A percentile compares a stretch with the other conserved stretches of the same genome.
Evolutionary conservation across 2,888 invertebrate species (phyloP).

Genomic region (Caenorhabditis imperialis): DNA sequence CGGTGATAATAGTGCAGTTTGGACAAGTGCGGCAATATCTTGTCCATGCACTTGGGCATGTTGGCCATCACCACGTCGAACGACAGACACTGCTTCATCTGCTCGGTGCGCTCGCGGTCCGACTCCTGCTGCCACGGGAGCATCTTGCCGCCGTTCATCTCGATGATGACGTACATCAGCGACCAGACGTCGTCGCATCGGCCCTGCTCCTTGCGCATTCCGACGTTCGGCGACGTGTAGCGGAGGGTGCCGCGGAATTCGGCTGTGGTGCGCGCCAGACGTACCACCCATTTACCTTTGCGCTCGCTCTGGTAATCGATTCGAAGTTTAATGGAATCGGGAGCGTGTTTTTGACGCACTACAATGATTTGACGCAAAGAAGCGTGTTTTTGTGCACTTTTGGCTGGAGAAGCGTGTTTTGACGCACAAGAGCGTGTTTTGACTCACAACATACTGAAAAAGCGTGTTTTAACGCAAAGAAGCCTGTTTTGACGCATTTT

Average conservation of each 20-base stretch:
- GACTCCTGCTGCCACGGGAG: slow-evolving; percentile 70
- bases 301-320: slow-evolving; percentile 38
- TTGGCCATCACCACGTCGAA: slow-evolving; percentile 59
- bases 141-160: slow-evolving; percentile 82
- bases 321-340: no score
- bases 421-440: no score
- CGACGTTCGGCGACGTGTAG: slow-evolving; percentile 71
- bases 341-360: neutral
- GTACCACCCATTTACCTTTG: slow-evolving; percentile 51
- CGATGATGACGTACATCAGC: slow-evolving; percentile 64
- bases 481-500: neutral
- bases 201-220: slow-evolving; percentile 66
- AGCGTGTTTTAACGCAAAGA: no score
- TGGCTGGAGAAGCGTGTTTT: no score
- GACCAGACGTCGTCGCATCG: slow-evolving; percentile 57
- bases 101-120: slow-evolving; percentile 59
- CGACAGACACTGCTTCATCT: slow-evolving; percentile 59
- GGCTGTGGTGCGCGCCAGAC: slow-evolving; percentile 66
- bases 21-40: slow-evolving; percentile 57
- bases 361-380: no score
- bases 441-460: no score
- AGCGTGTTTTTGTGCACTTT: no score
- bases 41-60: slow-evolving; percentile 56
- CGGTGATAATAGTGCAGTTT: slow-evolving; percentile 62
- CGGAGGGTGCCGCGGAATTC: slow-evolving; percentile 74